Conservation (phyloP, 2,797 vertebrate species). For the Takifugu rubripes region DNA sequence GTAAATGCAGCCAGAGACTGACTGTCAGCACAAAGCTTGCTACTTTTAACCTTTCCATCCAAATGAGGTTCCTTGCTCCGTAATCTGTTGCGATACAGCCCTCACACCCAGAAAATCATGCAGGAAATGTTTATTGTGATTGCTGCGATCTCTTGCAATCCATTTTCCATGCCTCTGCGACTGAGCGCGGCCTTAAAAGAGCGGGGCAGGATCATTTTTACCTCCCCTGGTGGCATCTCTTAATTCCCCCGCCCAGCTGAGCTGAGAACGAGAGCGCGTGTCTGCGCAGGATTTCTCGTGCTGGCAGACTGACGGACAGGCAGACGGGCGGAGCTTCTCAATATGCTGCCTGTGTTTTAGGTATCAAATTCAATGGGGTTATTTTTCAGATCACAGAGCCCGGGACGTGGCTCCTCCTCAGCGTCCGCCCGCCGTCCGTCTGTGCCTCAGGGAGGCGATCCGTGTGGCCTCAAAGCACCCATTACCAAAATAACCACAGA, state of each 20-base stretch:
- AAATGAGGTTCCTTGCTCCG: conserved; percentile 32
- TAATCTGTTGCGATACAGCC: conserved; percentile 41
- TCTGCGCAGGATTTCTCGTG: conserved; percentile 14
- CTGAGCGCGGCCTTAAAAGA: conserved; percentile 56
- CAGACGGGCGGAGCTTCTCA: background rate
- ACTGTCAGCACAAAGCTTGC: conserved; percentile 37
- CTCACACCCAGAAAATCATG: conserved; percentile 46
- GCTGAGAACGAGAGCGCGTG: conserved; percentile 21
- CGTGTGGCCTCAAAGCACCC: conserved; percentile 40
- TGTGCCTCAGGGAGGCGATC: conserved; percentile 42
- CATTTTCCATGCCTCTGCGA: conserved; percentile 46
- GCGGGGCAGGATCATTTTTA: conserved; percentile 32
- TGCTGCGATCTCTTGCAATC: conserved; percentile 46
- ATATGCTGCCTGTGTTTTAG: conserved; percentile 26
- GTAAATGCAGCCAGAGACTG: conserved; percentile 31
- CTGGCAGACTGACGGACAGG: conserved; percentile 5
- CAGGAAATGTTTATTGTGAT: conserved; percentile 59
- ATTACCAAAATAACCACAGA: conserved; percentile 50
- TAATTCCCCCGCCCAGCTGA: conserved; percentile 22
- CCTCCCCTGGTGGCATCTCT: conserved; percentile 21
- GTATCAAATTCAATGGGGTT: conserved; percentile 39
- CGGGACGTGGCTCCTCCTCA: conserved; percentile 46
- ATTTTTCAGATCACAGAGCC: conserved; percentile 37
- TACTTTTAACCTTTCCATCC: conserved; percentile 50
- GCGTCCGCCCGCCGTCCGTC: conserved; percentile 50